A percentile compares a stretch with the other conserved stretches of the same genome.
These are phyloP conservation scores for Hirudo medicinalis DNA, from an alignment of 1,140 invertebrate genomes.

Conservation along the genomic window DNA sequence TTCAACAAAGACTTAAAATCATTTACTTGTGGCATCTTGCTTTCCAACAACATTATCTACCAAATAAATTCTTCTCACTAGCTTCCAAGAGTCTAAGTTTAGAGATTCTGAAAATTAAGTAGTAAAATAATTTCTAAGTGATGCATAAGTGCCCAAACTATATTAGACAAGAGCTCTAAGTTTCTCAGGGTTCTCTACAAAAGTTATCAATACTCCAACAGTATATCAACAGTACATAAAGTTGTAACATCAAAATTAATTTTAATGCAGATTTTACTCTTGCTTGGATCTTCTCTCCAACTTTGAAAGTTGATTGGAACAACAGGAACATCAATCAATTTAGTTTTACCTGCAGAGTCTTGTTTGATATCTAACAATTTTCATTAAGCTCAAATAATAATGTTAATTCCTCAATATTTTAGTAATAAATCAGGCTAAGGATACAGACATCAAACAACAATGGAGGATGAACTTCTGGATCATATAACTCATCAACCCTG, in stretches of 20 bases:
- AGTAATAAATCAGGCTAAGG: neutral
- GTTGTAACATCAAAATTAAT: neutral
- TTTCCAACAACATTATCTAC: constrained; percentile 48
- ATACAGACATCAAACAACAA: constrained; percentile 8
- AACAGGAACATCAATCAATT: constrained; percentile 50
- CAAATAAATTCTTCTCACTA: constrained; percentile 56
- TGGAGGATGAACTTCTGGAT: neutral
- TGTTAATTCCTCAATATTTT: neutral
- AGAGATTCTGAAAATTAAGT: constrained; percentile 23
- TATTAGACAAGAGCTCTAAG: too few relatives aligned
- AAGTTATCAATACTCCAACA: too few relatives aligned
- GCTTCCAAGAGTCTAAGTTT: constrained; percentile 35
- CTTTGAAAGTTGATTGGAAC: constrained; percentile 40
- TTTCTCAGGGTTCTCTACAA: too few relatives aligned
- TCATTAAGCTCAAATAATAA: neutral
- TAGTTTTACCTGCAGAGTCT: constrained; percentile 41
- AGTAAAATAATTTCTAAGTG: too few relatives aligned
- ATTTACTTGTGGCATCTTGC: neutral
- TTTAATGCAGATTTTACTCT: constrained; percentile 1
- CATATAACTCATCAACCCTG: neutral
- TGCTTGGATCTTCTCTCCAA: constrained; percentile 25
- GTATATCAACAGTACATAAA: too few relatives aligned
- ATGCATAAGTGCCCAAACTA: too few relatives aligned
- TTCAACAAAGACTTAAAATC: neutral
- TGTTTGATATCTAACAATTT: constrained; percentile 33